Conservation (phyloP, 2,797 vertebrate genomes). For the Pseudomugil gertrudae region DNA sequence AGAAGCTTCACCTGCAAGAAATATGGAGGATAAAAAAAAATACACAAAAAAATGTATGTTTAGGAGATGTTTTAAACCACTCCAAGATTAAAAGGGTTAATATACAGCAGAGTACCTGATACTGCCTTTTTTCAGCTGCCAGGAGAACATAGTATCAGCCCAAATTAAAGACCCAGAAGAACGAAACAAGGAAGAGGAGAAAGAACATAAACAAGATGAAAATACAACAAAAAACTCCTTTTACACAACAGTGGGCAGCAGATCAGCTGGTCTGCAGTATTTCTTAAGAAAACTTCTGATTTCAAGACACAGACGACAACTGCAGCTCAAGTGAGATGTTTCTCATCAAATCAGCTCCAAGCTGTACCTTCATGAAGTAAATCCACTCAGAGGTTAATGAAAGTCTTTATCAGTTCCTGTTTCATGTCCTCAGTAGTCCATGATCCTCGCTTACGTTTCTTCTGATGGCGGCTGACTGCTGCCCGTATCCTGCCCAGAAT, state of each 20-base stretch:
- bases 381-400: not conserved
- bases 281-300: constrained; percentile 25
- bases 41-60: constrained; percentile 7
- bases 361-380: constrained; percentile 18
- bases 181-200: constrained; percentile 15
- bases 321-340: not conserved
- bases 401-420: not conserved
- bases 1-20: constrained; percentile 18
- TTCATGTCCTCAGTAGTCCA: constrained; percentile 71
- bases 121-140: constrained; percentile 20
- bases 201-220: constrained; percentile 13
- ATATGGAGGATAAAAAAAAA: not conserved
- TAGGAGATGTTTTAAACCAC: not conserved
- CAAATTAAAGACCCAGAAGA: constrained; percentile 4
- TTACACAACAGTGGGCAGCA: constrained; percentile 1
- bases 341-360: constrained; percentile 36
- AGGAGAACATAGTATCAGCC: not conserved
- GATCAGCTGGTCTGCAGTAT: constrained; percentile 11
- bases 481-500: constrained; percentile 71
- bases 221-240: constrained; percentile 10
- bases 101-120: constrained; percentile 13
- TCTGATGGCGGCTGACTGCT: constrained; percentile 75
- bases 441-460: constrained; percentile 68
- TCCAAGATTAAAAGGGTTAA: constrained; percentile 38
- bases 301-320: not conserved